Evolutionary conservation across 23 tunicate genomes (phyloP), one percentile per base, ranked within the genome.

Genomic region (Ciona savignyi): DNA sequence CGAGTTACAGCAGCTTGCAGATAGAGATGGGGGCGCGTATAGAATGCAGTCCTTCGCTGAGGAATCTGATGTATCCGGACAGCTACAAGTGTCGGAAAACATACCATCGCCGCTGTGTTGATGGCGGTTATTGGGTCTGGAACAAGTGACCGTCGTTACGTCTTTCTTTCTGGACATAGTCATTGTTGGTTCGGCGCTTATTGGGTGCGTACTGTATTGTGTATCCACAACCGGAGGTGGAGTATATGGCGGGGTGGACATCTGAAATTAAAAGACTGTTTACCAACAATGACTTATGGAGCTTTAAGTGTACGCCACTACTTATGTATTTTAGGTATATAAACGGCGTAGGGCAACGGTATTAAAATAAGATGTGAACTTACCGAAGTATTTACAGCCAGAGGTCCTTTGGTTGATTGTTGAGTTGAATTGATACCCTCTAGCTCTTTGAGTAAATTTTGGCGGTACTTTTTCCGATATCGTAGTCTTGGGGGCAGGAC

Each of bases 401-500:
- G n/a, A n/a, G n/a, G n/a, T n/a, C n/a, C n/a, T n/a, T n/a, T n/a
- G n/a, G n/a, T n/a, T n/a, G n/a, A n/a, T n/a, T n/a, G n/a, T n/a
- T n/a, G n/a, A n/a, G n/a, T n/a, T n/a, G n/a, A n/a, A n/a, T n/a
- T n/a, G n/a, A n/a, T n/a, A n/a, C n/a, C n/a, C n/a, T n/a, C n/a
- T n/a, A 49, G 15, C 20, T 15, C 20, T 49, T 49, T 20, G 20
- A 63, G 24, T 4, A 23, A 88, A 61, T 67, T 81, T 22, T 88
- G 63, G 29, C 80, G 77, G 79, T 88, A 82, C 29, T 81, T 79
- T 34, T 88, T 88, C 51, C 87, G 60, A 35, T 74, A 81, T 19
- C 96, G 76, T 3, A 88, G 77, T 24, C 96, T 65, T 4, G 96
- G 96, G 33, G 82, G 96, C 0, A 88, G 35, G 22, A 84, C 76